These are phyloP conservation scores for Saxidomus purpurata DNA, from an alignment of 1,140 invertebrate species.

Conservation along the genomic window DNA sequence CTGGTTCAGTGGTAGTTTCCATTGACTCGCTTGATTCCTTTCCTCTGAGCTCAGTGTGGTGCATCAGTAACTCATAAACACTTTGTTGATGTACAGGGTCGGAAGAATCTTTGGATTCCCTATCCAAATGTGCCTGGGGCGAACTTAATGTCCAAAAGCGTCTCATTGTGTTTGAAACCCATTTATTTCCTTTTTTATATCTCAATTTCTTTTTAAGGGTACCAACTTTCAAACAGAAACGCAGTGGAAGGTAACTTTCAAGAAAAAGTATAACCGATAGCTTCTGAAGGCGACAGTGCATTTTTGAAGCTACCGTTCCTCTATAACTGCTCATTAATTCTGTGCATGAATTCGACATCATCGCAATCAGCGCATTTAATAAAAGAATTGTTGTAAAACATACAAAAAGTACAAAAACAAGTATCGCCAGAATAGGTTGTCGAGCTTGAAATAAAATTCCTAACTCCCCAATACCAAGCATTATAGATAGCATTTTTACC, in stretches of 20 bases:
- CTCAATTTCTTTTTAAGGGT: too few species aligned
- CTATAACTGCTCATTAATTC: neutral
- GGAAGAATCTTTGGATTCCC: too few species aligned
- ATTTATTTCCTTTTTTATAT: too few species aligned
- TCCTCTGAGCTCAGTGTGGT: too few species aligned
- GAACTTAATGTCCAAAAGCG: too few species aligned
- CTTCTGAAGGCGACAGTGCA: neutral
- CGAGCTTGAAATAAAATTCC: neutral
- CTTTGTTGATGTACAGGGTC: too few species aligned
- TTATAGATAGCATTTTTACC: neutral
- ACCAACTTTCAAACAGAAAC: too few species aligned
- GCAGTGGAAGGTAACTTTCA: neutral
- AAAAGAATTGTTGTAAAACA: conserved; percentile 21
- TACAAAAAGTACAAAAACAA: neutral
- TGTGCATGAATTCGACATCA: neutral
- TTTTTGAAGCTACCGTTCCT: neutral
- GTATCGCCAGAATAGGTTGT: neutral
- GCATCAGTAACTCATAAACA: too few species aligned
- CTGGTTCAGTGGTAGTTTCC: too few species aligned
- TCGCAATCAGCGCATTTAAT: neutral
- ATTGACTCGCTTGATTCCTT: too few species aligned
- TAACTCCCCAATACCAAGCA: neutral
- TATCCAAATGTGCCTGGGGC: too few species aligned
- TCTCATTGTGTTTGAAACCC: too few species aligned
- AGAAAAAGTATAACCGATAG: neutral